phyloP scores from a whole-genome alignment of 2,888 invertebrate species.

The Chrysina gloriosa region DNA sequence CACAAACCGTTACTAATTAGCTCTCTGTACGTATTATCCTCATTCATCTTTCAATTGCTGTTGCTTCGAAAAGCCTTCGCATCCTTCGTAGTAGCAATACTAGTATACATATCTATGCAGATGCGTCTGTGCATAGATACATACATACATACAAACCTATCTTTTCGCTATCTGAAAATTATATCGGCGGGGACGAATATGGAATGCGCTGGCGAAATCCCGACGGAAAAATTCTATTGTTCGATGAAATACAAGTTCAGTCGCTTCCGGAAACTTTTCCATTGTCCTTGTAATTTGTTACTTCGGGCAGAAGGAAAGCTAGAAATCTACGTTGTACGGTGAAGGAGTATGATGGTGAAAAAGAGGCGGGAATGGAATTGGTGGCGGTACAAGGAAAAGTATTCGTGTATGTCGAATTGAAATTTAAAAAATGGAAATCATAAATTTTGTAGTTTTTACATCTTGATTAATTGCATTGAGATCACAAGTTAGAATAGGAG shows the following conservation, averaged over 20 bases:
- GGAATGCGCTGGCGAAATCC: slow-evolving; percentile 22
- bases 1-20: slow-evolving; percentile 16
- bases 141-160: neutral
- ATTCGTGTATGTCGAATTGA: neutral
- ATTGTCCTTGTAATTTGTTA: slow-evolving; percentile 22
- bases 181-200: slow-evolving; percentile 12
- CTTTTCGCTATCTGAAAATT: slow-evolving; percentile 26
- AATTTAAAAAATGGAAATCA: too few relatives aligned
- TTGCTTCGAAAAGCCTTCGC: too few relatives aligned
- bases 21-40: too few relatives aligned
- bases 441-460: too few relatives aligned
- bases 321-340: slow-evolving; percentile 4
- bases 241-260: slow-evolving; percentile 19
- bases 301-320: slow-evolving; percentile 4
- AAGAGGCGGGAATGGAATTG: neutral
- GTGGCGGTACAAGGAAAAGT: neutral
- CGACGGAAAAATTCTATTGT: slow-evolving; percentile 30
- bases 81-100: too few relatives aligned
- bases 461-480: too few relatives aligned
- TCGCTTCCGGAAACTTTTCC: slow-evolving; percentile 21
- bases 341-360: neutral
- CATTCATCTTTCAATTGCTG: too few relatives aligned
- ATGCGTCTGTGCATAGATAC: neutral
- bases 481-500: too few relatives aligned
- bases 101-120: too few relatives aligned